phyloP scores from a whole-genome alignment of 2,888 invertebrate genomes.

The Sylvicola cinctus region DNA sequence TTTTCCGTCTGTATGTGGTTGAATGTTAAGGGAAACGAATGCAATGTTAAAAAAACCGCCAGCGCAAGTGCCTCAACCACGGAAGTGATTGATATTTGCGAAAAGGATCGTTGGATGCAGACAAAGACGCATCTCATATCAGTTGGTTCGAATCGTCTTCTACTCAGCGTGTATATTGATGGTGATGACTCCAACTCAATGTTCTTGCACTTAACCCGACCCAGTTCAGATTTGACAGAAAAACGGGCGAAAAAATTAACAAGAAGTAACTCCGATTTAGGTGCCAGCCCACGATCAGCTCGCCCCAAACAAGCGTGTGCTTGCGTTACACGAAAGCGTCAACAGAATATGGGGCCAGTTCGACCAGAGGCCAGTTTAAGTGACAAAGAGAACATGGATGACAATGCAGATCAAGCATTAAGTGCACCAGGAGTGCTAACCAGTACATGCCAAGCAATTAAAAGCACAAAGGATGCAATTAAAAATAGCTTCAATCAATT shows the following conservation, averaged over 20 bases:
- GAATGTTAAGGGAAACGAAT: too few species aligned
- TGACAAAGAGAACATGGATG: background rate
- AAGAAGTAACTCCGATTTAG: slow-evolving; percentile 1
- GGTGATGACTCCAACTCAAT: slow-evolving; percentile 13
- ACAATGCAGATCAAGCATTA: background rate
- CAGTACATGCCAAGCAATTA: slow-evolving; percentile 13
- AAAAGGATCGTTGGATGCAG: slow-evolving; percentile 9
- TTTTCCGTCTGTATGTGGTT: slow-evolving; percentile 13
- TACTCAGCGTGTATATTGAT: slow-evolving; percentile 19
- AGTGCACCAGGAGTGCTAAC: background rate
- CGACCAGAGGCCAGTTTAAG: too few species aligned
- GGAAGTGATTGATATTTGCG: background rate
- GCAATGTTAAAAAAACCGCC: background rate
- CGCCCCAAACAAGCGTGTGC: too few species aligned
- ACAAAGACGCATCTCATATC: slow-evolving; percentile 20
- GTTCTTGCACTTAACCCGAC: slow-evolving; percentile 4
- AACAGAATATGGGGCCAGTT: too few species aligned
- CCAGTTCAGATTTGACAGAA: background rate
- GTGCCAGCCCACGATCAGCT: too few species aligned
- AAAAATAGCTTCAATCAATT: slow-evolving; percentile 20
- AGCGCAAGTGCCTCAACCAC: background rate
- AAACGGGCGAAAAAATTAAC: background rate
- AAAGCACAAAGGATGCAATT: slow-evolving; percentile 19
- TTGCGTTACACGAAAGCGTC: too few species aligned
- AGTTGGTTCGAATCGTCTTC: slow-evolving; percentile 20